Base-by-base conservation (phyloP, 2,888 invertebrate species). In the Hypena proboscidalis region DNA sequence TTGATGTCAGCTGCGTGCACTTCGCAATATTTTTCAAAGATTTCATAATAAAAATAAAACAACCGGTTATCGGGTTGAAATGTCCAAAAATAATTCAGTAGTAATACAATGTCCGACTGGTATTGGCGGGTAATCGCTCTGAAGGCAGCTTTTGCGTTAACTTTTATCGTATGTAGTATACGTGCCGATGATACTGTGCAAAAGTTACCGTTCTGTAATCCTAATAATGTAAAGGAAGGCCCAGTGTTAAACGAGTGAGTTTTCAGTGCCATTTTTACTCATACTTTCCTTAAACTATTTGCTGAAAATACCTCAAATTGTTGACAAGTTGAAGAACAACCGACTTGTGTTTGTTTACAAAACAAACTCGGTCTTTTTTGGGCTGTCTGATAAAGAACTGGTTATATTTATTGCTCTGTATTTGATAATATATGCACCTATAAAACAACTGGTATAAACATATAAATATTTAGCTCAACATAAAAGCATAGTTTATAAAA, bases 171-270 rank as follows among this genome's bases (percentile, higher is more conserved):
- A 65, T 80, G 79, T 67, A 81, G 77, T 74, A 65, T 86, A 53
- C 71, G 75, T 47, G 78, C 88, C 37, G 85, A 89, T 62, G 88
- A 88, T 74, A 77, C 74, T 42, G 70, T 90, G 43, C 82, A 83
- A 65, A 80, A 87, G 68, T 74, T 90, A 58, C 90, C 90, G 46
- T 90, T 86, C 67, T 90, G 90, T 65, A 88, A 90, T 75, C 90
- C 90, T 15, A 77, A 77, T 40, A 75, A 70, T 47, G 66, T 70
- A 35, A 79, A 78, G 46, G 80, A 82, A 55, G 70, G 69, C 36
- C 65, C 80, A 39, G 71, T 57, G 25, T 68, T 65, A 31, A 78
- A 82, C 44, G 90, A 90, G 90, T 90, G 65, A 85, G 90, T 85
- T 44, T 13, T 19, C 1, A 4, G 14, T n/a, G 1, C 3, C 32